These are phyloP conservation scores for Chunga burmeisteri DNA, from an alignment of 2,113 vertebrate species.

Conservation along the genomic window DNA sequence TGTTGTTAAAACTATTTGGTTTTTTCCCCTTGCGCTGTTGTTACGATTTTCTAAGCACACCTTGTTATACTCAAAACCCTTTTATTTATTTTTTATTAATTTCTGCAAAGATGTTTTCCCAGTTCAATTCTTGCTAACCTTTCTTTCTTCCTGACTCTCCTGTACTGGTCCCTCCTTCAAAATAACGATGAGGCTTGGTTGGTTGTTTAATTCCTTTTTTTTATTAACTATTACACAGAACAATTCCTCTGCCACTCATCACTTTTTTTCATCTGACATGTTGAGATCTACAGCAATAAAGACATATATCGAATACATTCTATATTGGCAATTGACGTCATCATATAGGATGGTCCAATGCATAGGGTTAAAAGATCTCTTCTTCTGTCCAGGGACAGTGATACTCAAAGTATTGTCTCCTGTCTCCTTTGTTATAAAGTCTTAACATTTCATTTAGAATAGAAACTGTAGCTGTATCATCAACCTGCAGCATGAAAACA, in stretches of 20 bases:
- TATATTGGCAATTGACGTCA: neutral
- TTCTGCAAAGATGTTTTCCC: conserved; percentile 5
- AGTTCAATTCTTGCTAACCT: neutral
- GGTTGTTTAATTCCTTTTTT: neutral
- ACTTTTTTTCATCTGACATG: neutral
- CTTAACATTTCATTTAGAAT: neutral
- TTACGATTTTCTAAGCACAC: neutral
- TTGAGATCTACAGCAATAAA: neutral
- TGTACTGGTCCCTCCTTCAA: neutral
- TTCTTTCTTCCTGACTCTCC: neutral
- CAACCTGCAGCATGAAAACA: neutral
- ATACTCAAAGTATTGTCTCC: neutral
- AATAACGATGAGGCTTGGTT: neutral
- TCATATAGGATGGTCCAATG: neutral
- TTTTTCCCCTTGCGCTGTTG: neutral
- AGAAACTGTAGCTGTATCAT: neutral
- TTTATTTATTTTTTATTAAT: neutral
- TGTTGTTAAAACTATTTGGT: conserved; percentile 40
- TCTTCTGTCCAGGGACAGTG: neutral
- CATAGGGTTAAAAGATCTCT: neutral
- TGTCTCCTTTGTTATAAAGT: neutral
- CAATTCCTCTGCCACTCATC: neutral
- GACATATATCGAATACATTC: neutral
- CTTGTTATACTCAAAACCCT: neutral
- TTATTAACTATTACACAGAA: neutral